phyloP scores from a whole-genome alignment of 2,113 vertebrate genomes.

The Pelvicachromis taeniatus region DNA sequence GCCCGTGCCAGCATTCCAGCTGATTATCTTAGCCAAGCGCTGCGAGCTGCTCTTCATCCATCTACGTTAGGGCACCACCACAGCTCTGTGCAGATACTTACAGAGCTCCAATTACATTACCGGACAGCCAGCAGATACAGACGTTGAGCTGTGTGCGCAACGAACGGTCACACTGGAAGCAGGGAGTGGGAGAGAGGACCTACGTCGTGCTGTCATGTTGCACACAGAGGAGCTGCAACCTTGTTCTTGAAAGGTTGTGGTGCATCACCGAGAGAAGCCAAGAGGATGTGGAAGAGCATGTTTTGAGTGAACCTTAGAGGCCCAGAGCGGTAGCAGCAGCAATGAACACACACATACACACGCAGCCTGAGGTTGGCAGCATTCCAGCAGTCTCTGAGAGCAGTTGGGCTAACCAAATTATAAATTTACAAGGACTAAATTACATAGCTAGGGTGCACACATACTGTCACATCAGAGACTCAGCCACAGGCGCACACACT shows the following conservation, averaged over 20 bases:
- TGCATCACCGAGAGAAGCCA: conserved; percentile 23
- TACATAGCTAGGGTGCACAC: conserved; percentile 59
- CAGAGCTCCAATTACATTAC: conserved; percentile 58
- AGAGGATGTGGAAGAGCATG: conserved; percentile 12
- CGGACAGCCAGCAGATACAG: conserved; percentile 34
- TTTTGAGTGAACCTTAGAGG: not conserved
- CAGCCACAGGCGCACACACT: conserved; percentile 19
- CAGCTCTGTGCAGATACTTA: conserved; percentile 22
- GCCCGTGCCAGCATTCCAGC: conserved; percentile 66
- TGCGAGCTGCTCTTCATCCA: conserved; percentile 48
- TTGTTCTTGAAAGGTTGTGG: conserved; percentile 45
- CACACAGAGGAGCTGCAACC: conserved; percentile 31
- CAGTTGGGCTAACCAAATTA: conserved; percentile 67
- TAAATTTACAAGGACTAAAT: conserved; percentile 69
- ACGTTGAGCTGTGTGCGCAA: not conserved
- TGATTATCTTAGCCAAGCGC: conserved; percentile 58
- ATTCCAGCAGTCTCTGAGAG: conserved; percentile 61
- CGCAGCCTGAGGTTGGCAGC: conserved; percentile 54
- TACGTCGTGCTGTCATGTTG: conserved; percentile 15
- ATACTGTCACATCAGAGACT: conserved; percentile 54
- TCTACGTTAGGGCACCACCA: conserved; percentile 40
- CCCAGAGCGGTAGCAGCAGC: not conserved
- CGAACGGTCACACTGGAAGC: conserved; percentile 20
- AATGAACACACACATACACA: conserved; percentile 3
- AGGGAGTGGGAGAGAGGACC: conserved; percentile 8